phyloP scores from a whole-genome alignment of 2,888 invertebrate species.

The Polydrusus pterygomalis region DNA sequence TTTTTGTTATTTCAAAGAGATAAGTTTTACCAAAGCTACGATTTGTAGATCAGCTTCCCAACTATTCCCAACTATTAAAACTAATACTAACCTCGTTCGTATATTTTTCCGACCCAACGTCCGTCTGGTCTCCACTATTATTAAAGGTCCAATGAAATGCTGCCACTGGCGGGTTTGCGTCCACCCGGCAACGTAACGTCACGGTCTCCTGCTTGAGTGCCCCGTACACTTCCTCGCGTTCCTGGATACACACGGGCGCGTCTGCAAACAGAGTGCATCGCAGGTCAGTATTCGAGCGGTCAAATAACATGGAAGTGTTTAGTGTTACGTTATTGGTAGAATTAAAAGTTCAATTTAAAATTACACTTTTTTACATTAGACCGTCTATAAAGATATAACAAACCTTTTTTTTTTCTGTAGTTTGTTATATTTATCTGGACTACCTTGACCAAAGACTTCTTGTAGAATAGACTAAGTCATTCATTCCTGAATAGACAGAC shows the following conservation, averaged over 20 bases:
- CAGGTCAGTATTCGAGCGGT: constrained; percentile 42
- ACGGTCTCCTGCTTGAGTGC: constrained; percentile 93
- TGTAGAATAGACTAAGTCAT: too few species aligned
- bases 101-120: constrained; percentile 82
- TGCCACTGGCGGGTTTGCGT: constrained; percentile 90
- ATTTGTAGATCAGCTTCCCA: too few species aligned
- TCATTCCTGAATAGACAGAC: too few species aligned
- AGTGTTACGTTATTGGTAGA: background rate
- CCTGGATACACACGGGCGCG: constrained; percentile 85
- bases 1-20: too few species aligned
- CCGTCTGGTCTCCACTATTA: constrained; percentile 90
- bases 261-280: constrained; percentile 71
- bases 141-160: constrained; percentile 96
- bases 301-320: background rate
- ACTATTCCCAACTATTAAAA: too few species aligned
- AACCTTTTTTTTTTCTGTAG: too few species aligned
- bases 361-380: too few species aligned
- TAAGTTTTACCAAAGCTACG: too few species aligned
- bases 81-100: constrained; percentile 73
- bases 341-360: background rate
- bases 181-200: constrained; percentile 88
- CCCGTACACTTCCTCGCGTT: constrained; percentile 87
- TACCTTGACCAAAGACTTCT: too few species aligned
- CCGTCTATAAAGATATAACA: too few species aligned
- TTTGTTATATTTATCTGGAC: too few species aligned